phyloP scores from a whole-genome alignment of 2,888 invertebrate genomes.

The Hemithea aestivaria region DNA sequence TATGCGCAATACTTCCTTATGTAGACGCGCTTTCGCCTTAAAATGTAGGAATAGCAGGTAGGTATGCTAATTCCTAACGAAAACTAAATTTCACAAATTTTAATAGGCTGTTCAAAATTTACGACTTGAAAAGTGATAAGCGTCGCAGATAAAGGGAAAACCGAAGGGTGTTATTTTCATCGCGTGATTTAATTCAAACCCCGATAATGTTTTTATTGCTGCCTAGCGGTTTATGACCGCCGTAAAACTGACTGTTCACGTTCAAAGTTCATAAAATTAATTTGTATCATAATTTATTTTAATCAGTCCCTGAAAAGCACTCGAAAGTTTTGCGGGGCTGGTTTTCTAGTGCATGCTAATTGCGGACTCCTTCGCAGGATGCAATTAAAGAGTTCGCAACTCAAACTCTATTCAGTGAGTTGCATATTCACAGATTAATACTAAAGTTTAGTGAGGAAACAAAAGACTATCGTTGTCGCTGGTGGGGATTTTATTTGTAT shows the following conservation, averaged over 20 bases:
- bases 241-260: slow-evolving; percentile 21
- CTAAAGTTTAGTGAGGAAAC: not conserved
- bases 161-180: slow-evolving; percentile 11
- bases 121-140: slow-evolving; percentile 8
- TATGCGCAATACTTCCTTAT: no score
- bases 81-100: not conserved
- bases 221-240: slow-evolving; percentile 16
- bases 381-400: slow-evolving; percentile 62
- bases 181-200: slow-evolving; percentile 17
- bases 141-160: slow-evolving; percentile 3
- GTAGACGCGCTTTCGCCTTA: no score
- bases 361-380: slow-evolving; percentile 51
- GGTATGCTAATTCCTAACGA: not conserved
- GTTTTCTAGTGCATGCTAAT: slow-evolving; percentile 54
- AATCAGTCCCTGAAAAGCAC: slow-evolving; percentile 28
- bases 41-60: no score
- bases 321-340: slow-evolving; percentile 37
- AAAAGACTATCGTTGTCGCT: no score
- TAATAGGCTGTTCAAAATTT: not conserved
- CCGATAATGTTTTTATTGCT: slow-evolving; percentile 23
- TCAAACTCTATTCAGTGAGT: slow-evolving; percentile 39
- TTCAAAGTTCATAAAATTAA: slow-evolving; percentile 20
- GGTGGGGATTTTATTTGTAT: no score
- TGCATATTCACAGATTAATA: slow-evolving; percentile 10
- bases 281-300: slow-evolving; percentile 22